These are phyloP conservation scores for Smithornis capensis DNA, from an alignment of 2,113 vertebrate species.

Conservation along the genomic window DNA sequence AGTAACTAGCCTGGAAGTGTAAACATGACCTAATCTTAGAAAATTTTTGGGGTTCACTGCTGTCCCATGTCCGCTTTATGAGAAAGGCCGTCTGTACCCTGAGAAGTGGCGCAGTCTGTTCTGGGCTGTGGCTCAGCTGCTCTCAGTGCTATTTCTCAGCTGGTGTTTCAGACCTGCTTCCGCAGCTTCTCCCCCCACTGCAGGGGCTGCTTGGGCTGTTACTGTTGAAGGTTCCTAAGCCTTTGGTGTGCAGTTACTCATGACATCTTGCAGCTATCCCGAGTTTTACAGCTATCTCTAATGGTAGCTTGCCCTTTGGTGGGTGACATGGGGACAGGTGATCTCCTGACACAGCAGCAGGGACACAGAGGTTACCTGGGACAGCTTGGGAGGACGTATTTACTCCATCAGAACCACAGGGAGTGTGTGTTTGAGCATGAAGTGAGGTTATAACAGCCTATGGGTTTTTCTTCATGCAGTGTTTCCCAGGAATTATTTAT, in stretches of 20 bases:
- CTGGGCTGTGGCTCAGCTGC: background rate
- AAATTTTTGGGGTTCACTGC: background rate
- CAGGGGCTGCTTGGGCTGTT: background rate
- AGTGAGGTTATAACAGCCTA: background rate
- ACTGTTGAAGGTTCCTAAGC: background rate
- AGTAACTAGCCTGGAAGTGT: background rate
- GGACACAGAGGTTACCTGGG: background rate
- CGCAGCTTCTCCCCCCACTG: fast-evolving
- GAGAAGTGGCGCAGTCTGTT: background rate
- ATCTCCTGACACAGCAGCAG: background rate
- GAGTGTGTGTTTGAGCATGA: background rate
- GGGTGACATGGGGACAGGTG: background rate
- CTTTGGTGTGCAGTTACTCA: fast-evolving
- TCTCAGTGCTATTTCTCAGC: background rate
- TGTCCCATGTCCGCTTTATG: background rate
- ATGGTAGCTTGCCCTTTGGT: background rate
- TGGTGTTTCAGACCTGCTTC: background rate
- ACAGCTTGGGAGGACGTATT: background rate
- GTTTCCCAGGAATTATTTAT: background rate
- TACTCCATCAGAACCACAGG: background rate
- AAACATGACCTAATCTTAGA: background rate
- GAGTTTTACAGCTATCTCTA: background rate
- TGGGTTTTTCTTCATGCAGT: background rate
- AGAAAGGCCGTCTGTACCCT: background rate
- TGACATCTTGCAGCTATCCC: background rate